A percentile compares a stretch with the other conserved stretches of the same genome.
These are phyloP conservation scores for Tipula helvola DNA, from an alignment of 2,888 invertebrate species.

Conservation along the genomic window DNA sequence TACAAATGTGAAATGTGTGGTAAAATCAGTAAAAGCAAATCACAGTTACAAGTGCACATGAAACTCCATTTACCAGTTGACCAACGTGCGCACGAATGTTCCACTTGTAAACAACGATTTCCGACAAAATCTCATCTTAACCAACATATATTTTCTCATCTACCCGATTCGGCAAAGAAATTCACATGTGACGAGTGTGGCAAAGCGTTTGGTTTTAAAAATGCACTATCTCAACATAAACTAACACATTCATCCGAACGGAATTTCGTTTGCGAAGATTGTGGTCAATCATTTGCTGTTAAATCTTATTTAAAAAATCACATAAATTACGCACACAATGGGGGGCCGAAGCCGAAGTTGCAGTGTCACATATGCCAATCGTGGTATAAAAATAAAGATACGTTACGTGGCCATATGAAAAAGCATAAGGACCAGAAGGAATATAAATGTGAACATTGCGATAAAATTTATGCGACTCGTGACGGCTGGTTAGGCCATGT, in stretches of 20 bases:
- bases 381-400: constrained; percentile 18
- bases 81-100: constrained; percentile 14
- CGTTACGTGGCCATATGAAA: constrained; percentile 15
- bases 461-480: constrained; percentile 14
- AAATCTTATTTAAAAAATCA: constrained; percentile 14
- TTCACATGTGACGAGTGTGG: constrained; percentile 18
- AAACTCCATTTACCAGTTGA: constrained; percentile 17
- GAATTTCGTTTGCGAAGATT: constrained; percentile 17
- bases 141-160: constrained; percentile 17
- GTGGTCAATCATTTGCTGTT: constrained; percentile 17
- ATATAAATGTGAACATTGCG: constrained; percentile 15
- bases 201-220: constrained; percentile 17
- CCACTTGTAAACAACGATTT: constrained; percentile 17
- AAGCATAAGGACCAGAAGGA: constrained; percentile 14
- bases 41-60: constrained; percentile 17
- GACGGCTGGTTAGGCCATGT: constrained; percentile 15
- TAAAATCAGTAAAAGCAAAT: constrained; percentile 17
- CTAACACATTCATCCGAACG: constrained; percentile 15
- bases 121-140: constrained; percentile 17
- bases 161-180: constrained; percentile 16
- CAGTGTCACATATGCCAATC: constrained; percentile 16
- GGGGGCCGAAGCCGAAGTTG: constrained; percentile 12
- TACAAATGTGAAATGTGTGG: constrained; percentile 16
- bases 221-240: constrained; percentile 17
- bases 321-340: constrained; percentile 12